Evolutionary conservation across 2,888 invertebrate genomes (phyloP).

Genomic region (Melolontha melolontha): DNA sequence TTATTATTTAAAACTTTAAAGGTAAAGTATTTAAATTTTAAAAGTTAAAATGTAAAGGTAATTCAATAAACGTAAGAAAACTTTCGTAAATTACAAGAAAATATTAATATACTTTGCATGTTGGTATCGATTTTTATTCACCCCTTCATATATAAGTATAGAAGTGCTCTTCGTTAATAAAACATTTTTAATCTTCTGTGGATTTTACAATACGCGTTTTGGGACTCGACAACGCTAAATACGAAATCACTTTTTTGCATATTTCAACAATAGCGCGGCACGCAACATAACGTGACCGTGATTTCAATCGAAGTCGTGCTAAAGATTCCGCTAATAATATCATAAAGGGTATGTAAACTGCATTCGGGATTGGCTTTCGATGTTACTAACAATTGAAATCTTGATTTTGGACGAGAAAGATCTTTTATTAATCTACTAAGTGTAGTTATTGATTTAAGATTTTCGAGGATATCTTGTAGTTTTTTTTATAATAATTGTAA

Average conservation of each 20-base stretch:
- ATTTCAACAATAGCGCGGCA: conserved; percentile 16
- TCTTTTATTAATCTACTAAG: no score
- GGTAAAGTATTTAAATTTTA: no score
- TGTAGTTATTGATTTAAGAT: no score
- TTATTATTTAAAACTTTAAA: no score
- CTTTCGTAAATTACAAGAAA: no score
- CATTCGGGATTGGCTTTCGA: conserved; percentile 11
- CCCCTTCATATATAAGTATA: neutral
- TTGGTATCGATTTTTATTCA: no score
- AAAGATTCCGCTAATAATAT: conserved; percentile 28
- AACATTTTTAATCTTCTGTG: conserved; percentile 17
- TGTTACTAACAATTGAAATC: conserved; percentile 8
- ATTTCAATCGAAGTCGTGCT: conserved; percentile 13
- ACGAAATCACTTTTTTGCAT: conserved; percentile 24
- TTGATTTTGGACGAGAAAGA: no score
- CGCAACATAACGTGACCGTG: conserved; percentile 21
- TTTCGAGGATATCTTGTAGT: no score
- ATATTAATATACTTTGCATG: no score
- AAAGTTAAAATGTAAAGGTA: no score
- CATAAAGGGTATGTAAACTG: neutral
- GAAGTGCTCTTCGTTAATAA: conserved; percentile 1
- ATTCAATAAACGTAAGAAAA: no score
- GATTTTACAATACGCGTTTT: conserved; percentile 1
- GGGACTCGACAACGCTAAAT: conserved; percentile 11
- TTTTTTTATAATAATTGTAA: no score